Base-by-base conservation (phyloP, 2,888 invertebrate genomes). In the Caenorhabditis sulstoni region DNA sequence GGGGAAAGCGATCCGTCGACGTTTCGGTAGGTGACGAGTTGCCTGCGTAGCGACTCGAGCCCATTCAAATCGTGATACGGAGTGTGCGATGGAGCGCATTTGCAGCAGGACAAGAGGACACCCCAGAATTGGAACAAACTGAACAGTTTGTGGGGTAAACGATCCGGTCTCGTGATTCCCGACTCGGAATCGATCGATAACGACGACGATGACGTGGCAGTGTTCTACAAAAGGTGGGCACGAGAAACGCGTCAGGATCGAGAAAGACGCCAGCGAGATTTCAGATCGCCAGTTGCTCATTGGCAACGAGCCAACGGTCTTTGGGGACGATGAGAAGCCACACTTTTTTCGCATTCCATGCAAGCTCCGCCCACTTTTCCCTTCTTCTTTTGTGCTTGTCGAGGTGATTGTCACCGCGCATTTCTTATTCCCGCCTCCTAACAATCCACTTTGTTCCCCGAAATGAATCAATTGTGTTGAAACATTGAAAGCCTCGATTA, bases 91-190 rank as follows among this genome's bases (percentile, higher is more conserved):
- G 16, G n/a, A 55, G 18, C 29, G 12, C 29, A 18, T 18, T 62
- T 50, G 11, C 52, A 79, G 59, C 75, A 81, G 62, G 62, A 80
- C 66, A 76, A 82, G 58, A 77, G 81, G 20, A 59, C 78, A 5
- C 64, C 64, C 47, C 81, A 82, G 55, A 84, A 84, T 55, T 84
- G 82, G 82, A 77, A 74, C 61, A 84, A 84, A 39, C 57, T 84
- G 57, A 84, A 82, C 67, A 81, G 81, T 57, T 65, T 84, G 39
- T 84, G 84, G 84, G 84, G 84, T 37, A 84, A 84, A 66, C 79
- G 84, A 47, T 77, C 55, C 7, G 66, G 41, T 18, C 47, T 22
- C 41, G 52, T 50, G 11, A 37, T 53, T 53, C 35, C 16, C 45
- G 57, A 62, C 52, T 57, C 53, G 23, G 61, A 62, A 44, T 20